phyloP scores from a whole-genome alignment of 2,888 invertebrate genomes.

The Boloria euphrosyne region DNA sequence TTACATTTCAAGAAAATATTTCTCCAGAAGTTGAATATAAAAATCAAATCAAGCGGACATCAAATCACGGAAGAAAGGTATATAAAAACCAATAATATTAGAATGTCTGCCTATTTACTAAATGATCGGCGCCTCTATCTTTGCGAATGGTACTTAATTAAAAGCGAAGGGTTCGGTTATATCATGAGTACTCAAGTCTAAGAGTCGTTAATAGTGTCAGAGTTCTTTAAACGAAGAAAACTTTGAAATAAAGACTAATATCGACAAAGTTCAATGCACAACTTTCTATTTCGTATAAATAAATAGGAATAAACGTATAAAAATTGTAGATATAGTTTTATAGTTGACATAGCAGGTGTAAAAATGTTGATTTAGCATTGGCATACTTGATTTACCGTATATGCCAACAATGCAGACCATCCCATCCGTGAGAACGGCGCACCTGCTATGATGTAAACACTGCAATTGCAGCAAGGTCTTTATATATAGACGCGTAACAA shows the following conservation, averaged over 20 bases:
- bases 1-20: too few relatives aligned
- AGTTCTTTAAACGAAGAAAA: conserved; percentile 18
- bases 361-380: conserved; percentile 56
- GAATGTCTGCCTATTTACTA: conserved; percentile 8
- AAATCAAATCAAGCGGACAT: too few relatives aligned
- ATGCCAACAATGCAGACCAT: conserved; percentile 41
- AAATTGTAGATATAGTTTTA: not conserved
- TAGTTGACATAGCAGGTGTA: conserved; percentile 59
- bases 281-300: too few relatives aligned
- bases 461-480: conserved; percentile 28
- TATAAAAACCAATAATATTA: not conserved
- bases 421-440: conserved; percentile 62
- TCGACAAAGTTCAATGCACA: not conserved
- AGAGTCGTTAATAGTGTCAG: conserved; percentile 33
- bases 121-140: conserved; percentile 18
- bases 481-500: conserved; percentile 9
- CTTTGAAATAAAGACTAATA: not conserved
- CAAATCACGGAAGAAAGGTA: not conserved
- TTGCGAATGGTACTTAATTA: conserved; percentile 30
- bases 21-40: too few relatives aligned
- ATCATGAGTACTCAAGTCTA: conserved; percentile 30
- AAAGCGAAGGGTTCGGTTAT: conserved; percentile 26
- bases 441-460: conserved; percentile 56
- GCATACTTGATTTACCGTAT: conserved; percentile 53
- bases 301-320: too few relatives aligned